phyloP scores from a whole-genome alignment of 2,888 invertebrate species.

The Strigamia transsilvanica region DNA sequence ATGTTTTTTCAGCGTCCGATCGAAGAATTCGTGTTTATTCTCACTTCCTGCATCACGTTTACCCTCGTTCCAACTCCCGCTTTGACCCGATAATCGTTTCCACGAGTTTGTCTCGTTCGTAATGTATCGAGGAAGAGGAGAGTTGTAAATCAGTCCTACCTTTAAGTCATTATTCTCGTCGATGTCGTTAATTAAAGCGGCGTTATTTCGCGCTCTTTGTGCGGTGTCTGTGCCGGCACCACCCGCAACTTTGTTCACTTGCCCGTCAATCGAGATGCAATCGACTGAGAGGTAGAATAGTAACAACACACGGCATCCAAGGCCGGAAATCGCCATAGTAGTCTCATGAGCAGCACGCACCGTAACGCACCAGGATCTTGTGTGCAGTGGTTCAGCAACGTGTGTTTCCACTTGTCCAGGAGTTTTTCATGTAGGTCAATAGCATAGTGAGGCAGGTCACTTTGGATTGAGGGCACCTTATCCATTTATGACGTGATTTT shows the following conservation, averaged over 20 bases:
- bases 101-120: not conserved
- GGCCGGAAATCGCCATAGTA: not conserved
- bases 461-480: not conserved
- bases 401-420: constrained; percentile 21
- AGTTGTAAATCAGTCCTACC: not conserved
- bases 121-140: not conserved
- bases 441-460: constrained; percentile 52
- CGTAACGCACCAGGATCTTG: constrained; percentile 30
- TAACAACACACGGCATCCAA: constrained; percentile 15
- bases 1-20: not conserved
- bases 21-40: not conserved
- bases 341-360: constrained; percentile 30
- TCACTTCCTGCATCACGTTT: constrained; percentile 26
- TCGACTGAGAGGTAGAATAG: not conserved
- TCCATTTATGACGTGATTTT: constrained; percentile 4
- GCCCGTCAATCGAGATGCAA: not conserved
- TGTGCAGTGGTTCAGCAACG: constrained; percentile 30
- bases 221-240: not conserved
- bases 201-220: not conserved
- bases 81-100: constrained; percentile 4
- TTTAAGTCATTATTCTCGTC: not conserved
- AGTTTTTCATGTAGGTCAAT: constrained; percentile 51
- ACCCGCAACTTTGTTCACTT: not conserved
- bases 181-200: not conserved
- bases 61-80: constrained; percentile 27